A percentile compares a stretch with the other conserved stretches of the same genome.
phyloP scores from a whole-genome alignment of 2,888 invertebrate species.

The Nemapogon koenigi region DNA sequence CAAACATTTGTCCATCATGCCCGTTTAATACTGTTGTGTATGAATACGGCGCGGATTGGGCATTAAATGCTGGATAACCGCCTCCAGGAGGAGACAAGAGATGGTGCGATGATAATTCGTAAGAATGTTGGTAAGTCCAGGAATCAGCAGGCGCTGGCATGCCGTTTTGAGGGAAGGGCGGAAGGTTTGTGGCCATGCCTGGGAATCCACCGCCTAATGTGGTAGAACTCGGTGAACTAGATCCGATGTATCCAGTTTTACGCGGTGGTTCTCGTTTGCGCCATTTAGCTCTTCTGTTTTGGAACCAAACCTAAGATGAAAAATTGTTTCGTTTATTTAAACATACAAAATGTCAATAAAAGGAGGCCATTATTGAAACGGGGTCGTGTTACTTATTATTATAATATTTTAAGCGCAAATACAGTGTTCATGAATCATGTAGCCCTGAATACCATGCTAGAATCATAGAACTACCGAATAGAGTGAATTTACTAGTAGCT shows the following conservation, averaged over 20 bases:
- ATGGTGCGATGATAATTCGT: constrained; percentile 79
- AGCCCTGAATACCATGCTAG: too few species aligned
- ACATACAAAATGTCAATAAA: too few species aligned
- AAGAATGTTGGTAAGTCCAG: constrained; percentile 81
- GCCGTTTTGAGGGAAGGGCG: constrained; percentile 66
- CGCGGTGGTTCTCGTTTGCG: constrained; percentile 92
- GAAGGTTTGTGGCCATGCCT: constrained; percentile 42
- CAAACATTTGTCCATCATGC: constrained; percentile 79
- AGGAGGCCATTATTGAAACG: too few species aligned
- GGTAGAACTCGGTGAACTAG: constrained; percentile 72
- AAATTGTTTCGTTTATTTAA: too few species aligned
- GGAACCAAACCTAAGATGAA: constrained; percentile 75
- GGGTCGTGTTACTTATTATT: too few species aligned
- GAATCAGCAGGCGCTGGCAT: constrained; percentile 75
- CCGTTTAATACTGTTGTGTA: constrained; percentile 74
- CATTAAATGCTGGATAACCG: constrained; percentile 70
- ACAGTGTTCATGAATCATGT: too few species aligned
- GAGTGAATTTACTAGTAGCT: too few species aligned
- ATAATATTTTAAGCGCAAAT: too few species aligned
- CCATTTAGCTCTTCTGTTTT: constrained; percentile 93
- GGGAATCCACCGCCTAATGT: constrained; percentile 70
- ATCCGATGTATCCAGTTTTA: constrained; percentile 81
- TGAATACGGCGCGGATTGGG: constrained; percentile 64
- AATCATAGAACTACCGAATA: too few species aligned
- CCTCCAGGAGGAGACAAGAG: constrained; percentile 71